A percentile compares a stretch with the other conserved stretches of the same genome.
Conservation (phyloP, 2,113 vertebrate species). For the Silurus asotus region DNA sequence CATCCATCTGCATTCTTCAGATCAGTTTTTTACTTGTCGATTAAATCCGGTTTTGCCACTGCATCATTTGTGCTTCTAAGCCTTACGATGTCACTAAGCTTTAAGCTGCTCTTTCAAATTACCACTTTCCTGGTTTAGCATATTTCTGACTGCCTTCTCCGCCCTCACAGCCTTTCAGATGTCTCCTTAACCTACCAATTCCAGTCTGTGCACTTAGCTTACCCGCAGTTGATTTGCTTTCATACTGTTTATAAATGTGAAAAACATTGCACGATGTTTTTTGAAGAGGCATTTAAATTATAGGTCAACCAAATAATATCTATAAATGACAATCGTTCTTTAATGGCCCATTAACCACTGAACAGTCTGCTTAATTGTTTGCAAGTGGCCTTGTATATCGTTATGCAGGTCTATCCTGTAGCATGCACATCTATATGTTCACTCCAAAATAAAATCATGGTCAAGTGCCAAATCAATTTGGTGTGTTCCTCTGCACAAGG, state of each 20-base stretch:
- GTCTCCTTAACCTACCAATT: not conserved
- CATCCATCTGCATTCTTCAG: not conserved
- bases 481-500: not conserved
- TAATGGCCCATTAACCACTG: not conserved
- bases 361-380: not conserved
- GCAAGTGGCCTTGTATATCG: not conserved
- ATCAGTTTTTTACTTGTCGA: not conserved
- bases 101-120: slow-evolving; percentile 11
- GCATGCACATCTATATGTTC: not conserved
- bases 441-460: not conserved
- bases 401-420: not conserved
- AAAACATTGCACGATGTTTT: not conserved
- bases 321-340: not conserved
- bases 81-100: not conserved
- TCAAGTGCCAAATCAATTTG: not conserved
- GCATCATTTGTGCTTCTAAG: not conserved
- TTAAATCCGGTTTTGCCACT: not conserved
- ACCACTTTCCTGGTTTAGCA: not conserved
- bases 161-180: not conserved
- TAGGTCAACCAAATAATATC: not conserved
- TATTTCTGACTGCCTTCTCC: not conserved
- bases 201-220: not conserved
- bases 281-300: not conserved
- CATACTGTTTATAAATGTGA: not conserved
- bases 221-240: not conserved